A percentile compares a stretch with the other conserved stretches of the same genome.
phyloP scores from a whole-genome alignment of 1,140 invertebrate genomes.

The Acarapis woodi region DNA sequence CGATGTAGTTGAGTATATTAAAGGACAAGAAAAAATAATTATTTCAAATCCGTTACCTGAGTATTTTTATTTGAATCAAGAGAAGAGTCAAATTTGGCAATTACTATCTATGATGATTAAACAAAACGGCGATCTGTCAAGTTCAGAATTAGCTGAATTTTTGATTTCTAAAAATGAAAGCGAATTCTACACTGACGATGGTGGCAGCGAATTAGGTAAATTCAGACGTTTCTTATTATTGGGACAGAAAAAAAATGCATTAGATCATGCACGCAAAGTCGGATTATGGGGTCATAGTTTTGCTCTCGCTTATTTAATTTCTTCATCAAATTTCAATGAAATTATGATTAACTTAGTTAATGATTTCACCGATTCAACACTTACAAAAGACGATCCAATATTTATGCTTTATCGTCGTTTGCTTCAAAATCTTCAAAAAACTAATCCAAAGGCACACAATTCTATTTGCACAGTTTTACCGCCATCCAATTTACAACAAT shows the following conservation, averaged over 20 bases:
- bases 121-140: constrained; percentile 7
- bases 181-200: neutral
- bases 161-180: neutral
- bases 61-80: constrained; percentile 1
- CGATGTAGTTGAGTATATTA: constrained; percentile 1
- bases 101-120: constrained; percentile 5
- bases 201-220: neutral
- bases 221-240: constrained; percentile 4
- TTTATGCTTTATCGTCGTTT: constrained; percentile 2
- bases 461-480: neutral
- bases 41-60: neutral
- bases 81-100: constrained; percentile 8
- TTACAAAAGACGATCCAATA: neutral
- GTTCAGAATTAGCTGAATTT: constrained; percentile 7
- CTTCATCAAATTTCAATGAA: neutral
- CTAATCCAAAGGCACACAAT: neutral
- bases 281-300: constrained; percentile 5
- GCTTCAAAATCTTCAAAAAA: neutral
- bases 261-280: constrained; percentile 7
- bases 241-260: constrained; percentile 5
- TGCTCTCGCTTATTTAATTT: constrained; percentile 3
- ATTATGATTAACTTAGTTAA: neutral
- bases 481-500: constrained; percentile 1
- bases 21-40: neutral
- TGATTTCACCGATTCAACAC: neutral